Evolutionary conservation across 2,888 invertebrate species (phyloP), one percentile per base, ranked within the genome.

Genomic region (Argyresthia albistria): DNA sequence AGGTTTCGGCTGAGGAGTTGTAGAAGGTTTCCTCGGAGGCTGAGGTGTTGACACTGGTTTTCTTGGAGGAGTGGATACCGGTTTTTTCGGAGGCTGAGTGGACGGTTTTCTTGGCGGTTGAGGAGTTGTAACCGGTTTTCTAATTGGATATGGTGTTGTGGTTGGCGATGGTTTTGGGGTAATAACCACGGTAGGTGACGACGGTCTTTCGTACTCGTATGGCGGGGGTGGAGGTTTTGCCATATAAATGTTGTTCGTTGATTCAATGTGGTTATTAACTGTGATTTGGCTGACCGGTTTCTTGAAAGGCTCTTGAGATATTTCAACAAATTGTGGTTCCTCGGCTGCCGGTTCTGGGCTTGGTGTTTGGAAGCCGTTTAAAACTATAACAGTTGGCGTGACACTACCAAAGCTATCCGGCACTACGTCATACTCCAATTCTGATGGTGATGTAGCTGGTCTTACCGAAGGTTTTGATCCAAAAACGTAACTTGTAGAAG

Each of bases 81-180:
- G 58, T 37, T 63, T 60, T 16, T 73, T 64, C 6, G 63, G 57
- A 15, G 76, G 69, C 54, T 65, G 68, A 0, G 70, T 25, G 25
- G 25, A 25, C 25, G 25, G 25, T 25, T 25, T 25, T 6, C 25
- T 25, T 25, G 25, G 25, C 1, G 51, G 43, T 14, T 12, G 45
- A 2, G 45, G 9, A 12, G 14, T 45, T 10, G 10, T 62, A 16
- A 69, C 67, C 12, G 67, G 60, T 11, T 60, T 58, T 58, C 72
- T 80, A 1, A 70, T 60, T 10, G 84, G 80, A 35, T 73, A 80
- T 1, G 83, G 82, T 15, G 81, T 79, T 0, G 86, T 81, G 0
- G 62, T 62, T 0, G 78, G 70, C 0, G 89, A 88, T 1, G 93
- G 93, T 67, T 93, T 93, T 3, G 93, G 92, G 3, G 93, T 93